Evolutionary conservation across 1,140 invertebrate species (phyloP), one percentile per base, ranked within the genome.

Genomic region (Microplitis demolitor): DNA sequence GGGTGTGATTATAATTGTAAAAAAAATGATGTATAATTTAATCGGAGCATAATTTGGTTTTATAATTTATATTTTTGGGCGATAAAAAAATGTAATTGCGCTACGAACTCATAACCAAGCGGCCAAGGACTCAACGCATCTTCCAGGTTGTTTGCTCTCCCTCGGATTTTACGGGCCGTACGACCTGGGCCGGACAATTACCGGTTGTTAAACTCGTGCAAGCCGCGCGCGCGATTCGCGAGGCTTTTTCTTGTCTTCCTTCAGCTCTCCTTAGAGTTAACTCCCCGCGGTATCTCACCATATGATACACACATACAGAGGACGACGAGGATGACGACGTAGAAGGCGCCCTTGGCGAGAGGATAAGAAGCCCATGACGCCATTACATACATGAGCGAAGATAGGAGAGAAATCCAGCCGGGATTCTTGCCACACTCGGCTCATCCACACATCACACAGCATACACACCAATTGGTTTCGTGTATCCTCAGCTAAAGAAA

Each of bases 171-270:
- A 83, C 79, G 77, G 80, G 78, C 76, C 74, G 73, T 76, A 78
- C 80, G 72, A 74, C 74, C 74, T 76, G 75, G 75, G 50, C 74
- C 76, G 80, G 76, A 83, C 80, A 82, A 83, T 83, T 83, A 83
- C 80, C 78, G 81, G 80, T 82, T 83, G 81, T 83, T 83, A 82
- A 82, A 83, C 76, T 81, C 79, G 67, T 73, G 74, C 76, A 74
- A 80, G 72, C 72, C 69, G 73, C 72, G 69, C 56, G 66, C 56
- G 64, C 56, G 34, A 35, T 68, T 61, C 51, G 62, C 37, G 54
- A 50, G 62, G 51, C 66, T 51, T 63, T 76, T 50, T 64, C 66
- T 53, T 64, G 53, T 66, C 53, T 31, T 51, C 58, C 37, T 73
- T 39, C 69, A 39, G 33, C 39, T 16, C 45, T 45, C 14, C 56